These are phyloP conservation scores for Alca torda DNA, from an alignment of 2,797 vertebrate genomes.

Conservation along the genomic window DNA sequence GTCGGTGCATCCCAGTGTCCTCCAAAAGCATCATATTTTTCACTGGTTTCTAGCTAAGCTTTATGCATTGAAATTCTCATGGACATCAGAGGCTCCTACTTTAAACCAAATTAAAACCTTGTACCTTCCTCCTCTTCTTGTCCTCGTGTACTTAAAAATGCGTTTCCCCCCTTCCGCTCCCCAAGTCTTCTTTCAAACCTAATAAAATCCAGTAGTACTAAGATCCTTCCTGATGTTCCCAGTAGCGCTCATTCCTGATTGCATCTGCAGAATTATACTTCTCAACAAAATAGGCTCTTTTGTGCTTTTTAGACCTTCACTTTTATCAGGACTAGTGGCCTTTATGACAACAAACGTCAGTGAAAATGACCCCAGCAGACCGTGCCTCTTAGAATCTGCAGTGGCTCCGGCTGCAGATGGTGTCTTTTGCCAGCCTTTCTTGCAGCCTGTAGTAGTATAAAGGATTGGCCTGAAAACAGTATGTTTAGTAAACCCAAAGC, in stretches of 20 bases:
- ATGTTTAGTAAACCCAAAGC: background rate
- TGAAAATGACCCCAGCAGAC: background rate
- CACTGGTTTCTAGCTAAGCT: background rate
- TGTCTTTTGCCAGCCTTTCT: background rate
- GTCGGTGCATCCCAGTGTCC: fast-evolving
- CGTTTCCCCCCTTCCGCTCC: background rate
- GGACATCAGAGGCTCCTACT: background rate
- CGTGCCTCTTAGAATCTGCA: background rate
- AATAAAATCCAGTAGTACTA: background rate
- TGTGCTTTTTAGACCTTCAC: background rate
- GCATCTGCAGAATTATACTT: background rate
- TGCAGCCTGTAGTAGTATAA: background rate
- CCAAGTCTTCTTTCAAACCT: background rate
- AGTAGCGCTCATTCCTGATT: background rate
- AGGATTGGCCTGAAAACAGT: background rate
- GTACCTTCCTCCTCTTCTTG: background rate
- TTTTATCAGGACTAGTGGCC: background rate
- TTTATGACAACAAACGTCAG: background rate
- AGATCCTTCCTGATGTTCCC: background rate
- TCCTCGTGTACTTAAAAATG: background rate
- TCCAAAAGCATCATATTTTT: background rate
- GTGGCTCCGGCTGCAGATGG: background rate
- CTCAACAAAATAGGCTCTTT: background rate
- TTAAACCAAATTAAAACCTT: background rate
- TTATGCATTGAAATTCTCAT: background rate